phyloP scores from a whole-genome alignment of 2,113 vertebrate species.

The Cricetomys ansorgei region DNA sequence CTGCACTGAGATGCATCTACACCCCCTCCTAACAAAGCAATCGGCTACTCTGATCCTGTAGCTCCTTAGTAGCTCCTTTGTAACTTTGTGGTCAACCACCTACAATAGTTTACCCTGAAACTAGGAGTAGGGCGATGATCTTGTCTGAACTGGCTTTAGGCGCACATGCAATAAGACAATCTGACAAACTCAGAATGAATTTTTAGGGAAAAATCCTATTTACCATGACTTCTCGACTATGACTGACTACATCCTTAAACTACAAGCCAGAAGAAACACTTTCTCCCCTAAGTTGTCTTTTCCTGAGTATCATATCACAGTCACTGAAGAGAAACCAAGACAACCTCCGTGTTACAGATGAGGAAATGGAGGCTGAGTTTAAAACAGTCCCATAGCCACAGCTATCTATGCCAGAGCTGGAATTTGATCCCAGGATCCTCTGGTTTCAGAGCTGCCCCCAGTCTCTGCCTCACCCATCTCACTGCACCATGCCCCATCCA shows the following conservation, averaged over 20 bases:
- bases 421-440: neutral
- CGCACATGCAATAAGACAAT: neutral
- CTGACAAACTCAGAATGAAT: neutral
- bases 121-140: no score
- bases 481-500: no score
- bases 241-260: neutral
- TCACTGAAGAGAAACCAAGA: neutral
- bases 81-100: neutral
- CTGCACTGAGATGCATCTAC: neutral
- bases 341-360: neutral
- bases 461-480: fast-evolving
- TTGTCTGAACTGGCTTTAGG: neutral
- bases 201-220: neutral
- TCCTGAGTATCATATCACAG: neutral
- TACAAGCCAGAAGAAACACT: neutral
- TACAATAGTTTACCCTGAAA: neutral
- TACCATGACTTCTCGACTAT: neutral
- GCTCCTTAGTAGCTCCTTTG: neutral
- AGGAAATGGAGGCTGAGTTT: neutral
- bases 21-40: neutral
- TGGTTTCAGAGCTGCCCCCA: neutral
- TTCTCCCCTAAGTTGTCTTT: neutral
- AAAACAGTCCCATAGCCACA: neutral
- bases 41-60: neutral
- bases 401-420: neutral